Conservation (phyloP, 2,113 vertebrate species). For the Rattus norvegicus region DNA sequence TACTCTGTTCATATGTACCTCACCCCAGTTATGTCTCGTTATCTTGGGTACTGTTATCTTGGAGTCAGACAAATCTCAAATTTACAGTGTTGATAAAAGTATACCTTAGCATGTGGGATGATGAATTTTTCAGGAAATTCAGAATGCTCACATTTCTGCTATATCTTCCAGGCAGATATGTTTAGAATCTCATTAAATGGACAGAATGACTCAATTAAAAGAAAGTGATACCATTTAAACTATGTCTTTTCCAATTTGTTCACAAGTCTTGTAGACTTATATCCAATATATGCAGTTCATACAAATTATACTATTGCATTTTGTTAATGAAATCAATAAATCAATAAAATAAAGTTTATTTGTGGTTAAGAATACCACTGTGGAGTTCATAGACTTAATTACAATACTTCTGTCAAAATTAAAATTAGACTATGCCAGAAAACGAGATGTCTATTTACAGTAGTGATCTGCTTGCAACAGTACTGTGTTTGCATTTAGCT, state of each 20-base stretch:
- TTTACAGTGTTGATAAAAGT: neutral
- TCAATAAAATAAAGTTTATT: neutral
- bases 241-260: neutral
- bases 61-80: neutral
- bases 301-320: neutral
- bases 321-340: neutral
- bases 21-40: neutral
- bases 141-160: neutral
- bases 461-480: neutral
- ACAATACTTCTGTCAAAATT: neutral
- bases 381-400: neutral
- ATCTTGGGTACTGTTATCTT: no score
- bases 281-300: neutral
- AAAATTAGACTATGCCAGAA: neutral
- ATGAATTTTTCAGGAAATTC: neutral
- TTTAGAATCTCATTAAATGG: neutral
- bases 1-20: neutral
- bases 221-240: neutral
- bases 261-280: neutral
- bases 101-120: neutral
- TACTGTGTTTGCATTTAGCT: neutral
- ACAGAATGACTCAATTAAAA: constrained; percentile 23
- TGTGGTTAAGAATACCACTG: neutral
- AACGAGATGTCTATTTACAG: neutral
- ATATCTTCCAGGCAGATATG: neutral